Base-by-base conservation (phyloP, 2,888 invertebrate genomes). In the Lomographa bimaculata region DNA sequence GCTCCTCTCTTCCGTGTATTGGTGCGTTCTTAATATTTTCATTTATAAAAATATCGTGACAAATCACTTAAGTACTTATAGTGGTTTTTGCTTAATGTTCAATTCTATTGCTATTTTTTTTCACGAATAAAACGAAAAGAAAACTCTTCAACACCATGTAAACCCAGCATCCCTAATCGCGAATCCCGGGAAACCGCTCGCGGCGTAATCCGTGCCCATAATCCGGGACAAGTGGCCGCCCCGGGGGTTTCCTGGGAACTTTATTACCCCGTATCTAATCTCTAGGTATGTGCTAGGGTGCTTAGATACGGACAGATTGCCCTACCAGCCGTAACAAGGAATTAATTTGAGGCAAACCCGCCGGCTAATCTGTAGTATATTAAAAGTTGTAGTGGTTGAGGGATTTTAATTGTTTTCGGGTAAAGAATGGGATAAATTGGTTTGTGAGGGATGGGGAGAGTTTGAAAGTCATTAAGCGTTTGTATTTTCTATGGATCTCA, bases 211-310 rank as follows among this genome's bases (percentile, higher is more conserved):
- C 67, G 51, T 45, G 57, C 50, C 29, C 40, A 44, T 79, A 85
- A 86, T 82, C 85, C 80, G 50, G 70, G 64, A 69, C 82, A 82
- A 85, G 86, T 82, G 78, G 69, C 53, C 75, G 76, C 78, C 79
- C 67, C 75, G 52, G 66, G 82, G 80, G 80, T 72, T 53, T 58
- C 62, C 70, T 73, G 83, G 79, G 82, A 83, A 82, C 78, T 71
- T 74, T 77, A 79, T 79, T 80, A 73, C 69, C 55, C 57, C 60
- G 50, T 46, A 54, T 64, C 66, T 70, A 68, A 64, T 64, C 75
- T 64, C 69, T 45, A 45, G 40, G 33, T 36, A 67, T 57, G 64
- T 70, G 43, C 36, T 42, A 54, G 45, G 44, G 46, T 40, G 44
- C 29, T 44, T 29, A 32, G 23, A 37, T 29, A 23, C 39, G 46